These are phyloP conservation scores for Myotis davidii DNA, from an alignment of 2,113 vertebrate genomes.

Conservation along the genomic window DNA sequence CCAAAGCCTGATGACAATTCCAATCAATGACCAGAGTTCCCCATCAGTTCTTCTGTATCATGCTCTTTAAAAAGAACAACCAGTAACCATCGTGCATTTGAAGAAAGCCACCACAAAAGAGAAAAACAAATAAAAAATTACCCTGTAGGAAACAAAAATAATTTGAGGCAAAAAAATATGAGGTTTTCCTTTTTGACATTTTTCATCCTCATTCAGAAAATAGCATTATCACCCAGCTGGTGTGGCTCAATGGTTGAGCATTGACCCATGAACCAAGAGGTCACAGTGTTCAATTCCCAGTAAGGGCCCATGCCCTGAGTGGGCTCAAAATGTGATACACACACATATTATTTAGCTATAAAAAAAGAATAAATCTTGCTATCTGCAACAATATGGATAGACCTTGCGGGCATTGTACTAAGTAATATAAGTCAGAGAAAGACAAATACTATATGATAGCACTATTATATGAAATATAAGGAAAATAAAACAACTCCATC, in stretches of 20 bases:
- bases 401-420: not conserved
- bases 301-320: no score
- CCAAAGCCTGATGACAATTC: not conserved
- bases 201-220: not conserved
- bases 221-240: not conserved
- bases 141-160: not conserved
- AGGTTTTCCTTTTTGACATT: not conserved
- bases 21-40: not conserved
- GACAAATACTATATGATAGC: not conserved
- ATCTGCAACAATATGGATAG: not conserved
- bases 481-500: not conserved
- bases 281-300: no score
- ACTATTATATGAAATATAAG: not conserved
- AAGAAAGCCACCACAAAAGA: slow-evolving; percentile 17
- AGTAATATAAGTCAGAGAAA: not conserved
- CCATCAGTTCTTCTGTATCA: not conserved
- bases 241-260: no score
- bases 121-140: not conserved
- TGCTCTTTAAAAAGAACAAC: not conserved
- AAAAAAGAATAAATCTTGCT: not conserved
- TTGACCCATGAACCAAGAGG: no score
- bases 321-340: no score
- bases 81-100: not conserved
- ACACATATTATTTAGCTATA: not conserved
- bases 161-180: not conserved